Evolutionary conservation across 2,113 vertebrate genomes (phyloP), one percentile per base, ranked within the genome.

Genomic region (Podarcis muralis): DNA sequence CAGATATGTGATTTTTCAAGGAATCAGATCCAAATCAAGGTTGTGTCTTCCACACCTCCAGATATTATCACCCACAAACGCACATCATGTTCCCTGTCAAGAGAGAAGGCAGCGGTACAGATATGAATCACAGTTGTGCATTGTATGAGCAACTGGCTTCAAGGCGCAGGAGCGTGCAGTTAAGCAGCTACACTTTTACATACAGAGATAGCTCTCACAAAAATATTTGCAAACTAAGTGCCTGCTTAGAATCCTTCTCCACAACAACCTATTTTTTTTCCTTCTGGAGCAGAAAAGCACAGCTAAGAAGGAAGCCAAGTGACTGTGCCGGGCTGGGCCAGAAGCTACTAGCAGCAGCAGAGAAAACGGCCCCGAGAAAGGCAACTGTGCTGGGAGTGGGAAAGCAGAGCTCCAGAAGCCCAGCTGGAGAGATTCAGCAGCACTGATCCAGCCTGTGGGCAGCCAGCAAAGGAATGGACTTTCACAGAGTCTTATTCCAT

Each of bases 141-240:
- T 12, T 20, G 16, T 3, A 43, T 7, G 22, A 76, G 2, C 8
- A 37, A 25, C 72, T 71, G 71, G 71, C 74, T 79, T 87, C 88
- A 88, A 89, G 3, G 35, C 88, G 62, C 92, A 78, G 32, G 79
- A 79, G 32, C 2, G 15, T 37, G 18, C 72, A n/a, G n/a, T 71
- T n/a, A 30, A 15, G 30, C 72, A 6, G 72, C 72, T 37, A 6
- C 30, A 12, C 32, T 22, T 75, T 27, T 2, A 77, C 7, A 2
- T n/a, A 3, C 1, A 8, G 48, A 53, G 48, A 53, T 23, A 77
- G 13, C 30, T 16, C 43, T 25, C 4, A 75, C 32, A 18, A 75
- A 15, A 75, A 16, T 22, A 75, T 18, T 22, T 37, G 72, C 72
- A 75, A 22, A 35, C 32, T 18, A 20, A 20, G 72, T 8, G 48